Evolutionary conservation across 2,797 vertebrate genomes (phyloP), one percentile per base, ranked within the genome.

Genomic region (Channallabes apus): DNA sequence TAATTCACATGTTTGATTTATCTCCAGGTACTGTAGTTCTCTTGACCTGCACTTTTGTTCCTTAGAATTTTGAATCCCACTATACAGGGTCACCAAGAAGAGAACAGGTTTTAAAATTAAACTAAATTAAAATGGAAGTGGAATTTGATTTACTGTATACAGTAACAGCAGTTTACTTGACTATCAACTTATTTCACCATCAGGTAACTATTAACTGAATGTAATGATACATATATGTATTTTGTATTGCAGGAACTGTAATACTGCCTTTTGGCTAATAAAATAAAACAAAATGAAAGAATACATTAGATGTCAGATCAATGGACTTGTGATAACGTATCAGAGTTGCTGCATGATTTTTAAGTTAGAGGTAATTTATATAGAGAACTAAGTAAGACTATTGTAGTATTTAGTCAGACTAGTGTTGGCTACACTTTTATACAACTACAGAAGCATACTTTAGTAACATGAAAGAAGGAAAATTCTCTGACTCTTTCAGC

Each of bases 401-500:
- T 77, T 24, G 22, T 24, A 62, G 41, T 38, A 62, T 62, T 79
- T n/a, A 62, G 32, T 41, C 76, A n/a, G 59, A 46, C 12, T n/a
- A 20, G 51, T 20, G 51, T 54, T 58, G 9, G 27, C 15, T 29
- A 32, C 58, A 9, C 54, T 54, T 75, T 3, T 51, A 46, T 11
- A 51, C n/a, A 27, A 18, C 54, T 29, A 75, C 6, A 29, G 46
- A 29, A 75, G n/a, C n/a, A 54, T 32, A 5, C 32, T 58, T 76
- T 32, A 20, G 18, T 76, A 56, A 56, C 5, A 9, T 20, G 51
- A 76, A 58, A 76, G 27, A 35, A 82, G 15, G 5, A 68, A 68
- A 68, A 61, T 11, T 35, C 75, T 32, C 54, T 35, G 51, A n/a
- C 7, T 46, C 58, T 79, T 56, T 85, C 79, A 79, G 64, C 64